Conservation (phyloP, 2,113 vertebrate genomes). For the Antigone vipio region DNA sequence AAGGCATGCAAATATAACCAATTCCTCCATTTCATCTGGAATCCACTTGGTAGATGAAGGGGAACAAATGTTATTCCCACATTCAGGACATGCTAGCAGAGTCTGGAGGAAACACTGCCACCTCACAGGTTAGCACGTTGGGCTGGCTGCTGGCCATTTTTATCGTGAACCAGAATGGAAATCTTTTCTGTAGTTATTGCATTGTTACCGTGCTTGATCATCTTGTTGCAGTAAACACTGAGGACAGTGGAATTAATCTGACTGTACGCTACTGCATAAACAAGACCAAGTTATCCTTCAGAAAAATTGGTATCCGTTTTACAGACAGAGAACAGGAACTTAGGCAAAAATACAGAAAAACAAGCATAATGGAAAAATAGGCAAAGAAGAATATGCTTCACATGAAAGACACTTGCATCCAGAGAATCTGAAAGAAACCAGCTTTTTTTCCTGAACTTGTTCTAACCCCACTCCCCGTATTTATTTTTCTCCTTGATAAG, state of each 20-base stretch:
- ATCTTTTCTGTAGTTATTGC: background rate
- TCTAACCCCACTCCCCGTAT: background rate
- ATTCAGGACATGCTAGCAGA: background rate
- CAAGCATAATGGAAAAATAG: background rate
- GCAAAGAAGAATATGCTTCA: background rate
- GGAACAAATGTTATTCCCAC: background rate
- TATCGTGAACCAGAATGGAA: background rate
- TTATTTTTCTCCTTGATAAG: background rate
- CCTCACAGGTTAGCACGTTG: background rate
- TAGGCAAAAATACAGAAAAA: background rate
- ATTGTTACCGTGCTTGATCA: background rate
- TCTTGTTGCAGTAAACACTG: background rate
- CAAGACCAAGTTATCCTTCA: background rate
- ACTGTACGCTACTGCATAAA: background rate
- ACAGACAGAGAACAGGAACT: background rate
- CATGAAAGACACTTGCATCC: background rate
- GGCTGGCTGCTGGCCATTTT: rapidly evolving
- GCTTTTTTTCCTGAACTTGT: background rate
- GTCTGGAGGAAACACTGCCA: background rate
- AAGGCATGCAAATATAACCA: background rate
- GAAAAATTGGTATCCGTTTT: background rate
- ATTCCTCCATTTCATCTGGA: background rate
- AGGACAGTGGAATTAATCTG: background rate
- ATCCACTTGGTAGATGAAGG: background rate
- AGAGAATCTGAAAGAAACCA: background rate